Evolutionary conservation across 2,113 vertebrate genomes (phyloP), one percentile per base, ranked within the genome.

Genomic region (Spea bombifrons): DNA sequence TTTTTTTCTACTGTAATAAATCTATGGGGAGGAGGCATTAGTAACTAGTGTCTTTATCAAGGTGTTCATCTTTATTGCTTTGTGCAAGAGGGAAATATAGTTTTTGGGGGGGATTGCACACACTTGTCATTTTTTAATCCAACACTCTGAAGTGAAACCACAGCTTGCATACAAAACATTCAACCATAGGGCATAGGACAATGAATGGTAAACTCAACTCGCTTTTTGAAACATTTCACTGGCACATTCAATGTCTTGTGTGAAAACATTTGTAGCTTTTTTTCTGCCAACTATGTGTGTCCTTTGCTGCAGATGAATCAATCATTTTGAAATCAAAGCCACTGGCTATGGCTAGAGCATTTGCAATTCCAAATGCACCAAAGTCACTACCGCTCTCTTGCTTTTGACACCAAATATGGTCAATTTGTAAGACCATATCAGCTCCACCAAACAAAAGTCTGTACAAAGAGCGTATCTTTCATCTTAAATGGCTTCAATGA

Each of bases 81-180:
- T n/a, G n/a, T n/a, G n/a, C n/a, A n/a, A n/a, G n/a, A n/a, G n/a
- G n/a, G n/a, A n/a, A n/a, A n/a, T n/a, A n/a, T n/a, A n/a, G n/a
- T n/a, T n/a, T n/a, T n/a, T n/a, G n/a, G n/a, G n/a, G n/a, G n/a
- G n/a, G n/a, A n/a, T n/a, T n/a, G n/a, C n/a, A n/a, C n/a, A n/a
- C n/a, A n/a, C n/a, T n/a, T n/a, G n/a, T n/a, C n/a, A n/a, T 63
- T 63, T 63, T 63, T 63, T 15, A 63, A 63, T 15, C 59, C 59
- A 63, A 63, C 59, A 63, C 59, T 5, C 59, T 63, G 59, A 63
- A 63, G 50, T 52, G 50, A 52, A 52, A 52, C 6, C 50, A 52
- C 50, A 52, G 50, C 50, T 52, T 52, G 50, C 50, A 52, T 52
- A 3, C 50, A 52, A 52, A 52, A 52, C 50, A 52, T 52, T 7